These are phyloP conservation scores for Pyrrhopygopsis socrates DNA, from an alignment of 2,888 invertebrate species.

Conservation along the genomic window DNA sequence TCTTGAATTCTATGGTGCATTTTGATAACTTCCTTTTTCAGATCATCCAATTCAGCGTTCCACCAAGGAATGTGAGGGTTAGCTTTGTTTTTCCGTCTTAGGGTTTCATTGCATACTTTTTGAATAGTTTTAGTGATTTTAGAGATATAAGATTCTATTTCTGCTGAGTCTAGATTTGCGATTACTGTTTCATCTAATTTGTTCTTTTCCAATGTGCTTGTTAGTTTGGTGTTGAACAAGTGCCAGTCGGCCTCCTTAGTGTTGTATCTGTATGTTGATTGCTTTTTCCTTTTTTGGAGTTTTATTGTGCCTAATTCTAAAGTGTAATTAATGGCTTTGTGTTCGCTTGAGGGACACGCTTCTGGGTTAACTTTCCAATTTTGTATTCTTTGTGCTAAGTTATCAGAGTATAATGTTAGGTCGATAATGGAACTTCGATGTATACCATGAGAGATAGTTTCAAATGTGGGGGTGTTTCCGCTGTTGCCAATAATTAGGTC, in stretches of 20 bases:
- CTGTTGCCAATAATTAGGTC: slow-evolving; percentile 60
- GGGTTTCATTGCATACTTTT: no score
- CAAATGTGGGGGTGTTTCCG: slow-evolving; percentile 53
- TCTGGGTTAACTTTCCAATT: neutral
- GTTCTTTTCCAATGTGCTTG: no score
- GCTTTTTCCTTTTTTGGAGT: neutral
- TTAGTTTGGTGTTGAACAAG: no score
- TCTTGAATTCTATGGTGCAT: slow-evolving; percentile 46
- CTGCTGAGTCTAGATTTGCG: no score
- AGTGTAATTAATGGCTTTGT: neutral
- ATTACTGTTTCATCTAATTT: no score
- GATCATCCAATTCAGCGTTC: slow-evolving; percentile 9
- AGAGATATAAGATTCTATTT: no score
- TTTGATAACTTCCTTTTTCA: slow-evolving; percentile 35
- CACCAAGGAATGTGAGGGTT: no score
- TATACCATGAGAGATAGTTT: slow-evolving; percentile 36
- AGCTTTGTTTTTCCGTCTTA: no score
- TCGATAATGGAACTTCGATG: slow-evolving; percentile 51
- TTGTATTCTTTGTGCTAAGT: neutral
- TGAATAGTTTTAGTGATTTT: no score
- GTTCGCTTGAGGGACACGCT: neutral
- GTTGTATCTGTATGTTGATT: slow-evolving; percentile 47
- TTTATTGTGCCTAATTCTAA: neutral
- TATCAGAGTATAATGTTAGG: slow-evolving; percentile 27
- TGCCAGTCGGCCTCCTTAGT: neutral